Percentiles rank a stretch among this genome's conserved stretches.
Evolutionary conservation across 2,797 vertebrate species (phyloP).

Genomic region (Hapalemur alaotrensis): DNA sequence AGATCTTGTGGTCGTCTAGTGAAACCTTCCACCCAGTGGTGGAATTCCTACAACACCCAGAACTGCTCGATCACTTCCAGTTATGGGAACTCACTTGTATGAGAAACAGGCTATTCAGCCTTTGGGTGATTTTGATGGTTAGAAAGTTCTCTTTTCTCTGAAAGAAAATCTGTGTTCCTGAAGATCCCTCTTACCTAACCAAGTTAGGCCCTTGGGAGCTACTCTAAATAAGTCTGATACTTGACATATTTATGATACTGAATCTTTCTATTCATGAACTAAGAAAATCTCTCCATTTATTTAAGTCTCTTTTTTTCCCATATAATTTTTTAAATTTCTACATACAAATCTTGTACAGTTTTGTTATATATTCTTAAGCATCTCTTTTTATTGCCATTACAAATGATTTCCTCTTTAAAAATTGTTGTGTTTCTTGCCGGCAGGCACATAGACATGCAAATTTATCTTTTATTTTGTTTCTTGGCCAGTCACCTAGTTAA

Average conservation of each 20-base stretch:
- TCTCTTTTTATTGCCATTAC: background rate
- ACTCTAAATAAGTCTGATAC: background rate
- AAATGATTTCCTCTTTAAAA: conserved; percentile 26
- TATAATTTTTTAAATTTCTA: background rate
- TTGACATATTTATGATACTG: background rate
- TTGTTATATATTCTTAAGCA: background rate
- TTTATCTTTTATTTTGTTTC: background rate
- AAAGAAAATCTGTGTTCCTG: background rate
- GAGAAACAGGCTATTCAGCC: background rate
- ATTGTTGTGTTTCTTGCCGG: background rate
- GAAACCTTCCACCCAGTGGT: background rate
- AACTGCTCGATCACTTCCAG: background rate
- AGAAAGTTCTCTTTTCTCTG: background rate
- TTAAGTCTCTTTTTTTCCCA: background rate
- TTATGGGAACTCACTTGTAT: background rate
- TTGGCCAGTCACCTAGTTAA: background rate
- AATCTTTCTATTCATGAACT: background rate
- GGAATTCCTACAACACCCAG: conserved; percentile 19
- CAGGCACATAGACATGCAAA: background rate
- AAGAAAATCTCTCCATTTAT: background rate
- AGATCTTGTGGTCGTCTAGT: background rate
- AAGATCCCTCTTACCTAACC: background rate
- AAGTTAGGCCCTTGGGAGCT: background rate
- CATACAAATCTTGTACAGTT: background rate
- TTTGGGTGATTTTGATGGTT: background rate